Evolutionary conservation across 2,888 invertebrate species (phyloP).

Genomic region (Eurytoma adleriae): DNA sequence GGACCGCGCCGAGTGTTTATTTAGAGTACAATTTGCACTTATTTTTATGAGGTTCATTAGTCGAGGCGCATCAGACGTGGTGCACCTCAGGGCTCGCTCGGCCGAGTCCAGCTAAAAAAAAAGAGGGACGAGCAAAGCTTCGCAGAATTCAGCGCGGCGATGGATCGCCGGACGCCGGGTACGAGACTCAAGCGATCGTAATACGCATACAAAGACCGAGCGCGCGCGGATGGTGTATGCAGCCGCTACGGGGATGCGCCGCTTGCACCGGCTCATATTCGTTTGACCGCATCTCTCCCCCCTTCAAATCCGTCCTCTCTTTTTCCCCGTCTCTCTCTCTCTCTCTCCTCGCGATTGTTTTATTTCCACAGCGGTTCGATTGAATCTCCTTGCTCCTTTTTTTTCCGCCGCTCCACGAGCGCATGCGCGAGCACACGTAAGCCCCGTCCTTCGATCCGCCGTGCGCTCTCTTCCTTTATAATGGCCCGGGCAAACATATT

Average conservation of each 20-base stretch:
- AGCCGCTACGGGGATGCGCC: constrained; percentile 59
- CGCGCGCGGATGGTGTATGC: constrained; percentile 58
- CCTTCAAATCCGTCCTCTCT: constrained; percentile 16
- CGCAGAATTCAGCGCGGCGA: constrained; percentile 69
- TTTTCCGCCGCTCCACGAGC: constrained; percentile 17
- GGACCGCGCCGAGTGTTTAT: constrained; percentile 51
- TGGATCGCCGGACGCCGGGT: constrained; percentile 73
- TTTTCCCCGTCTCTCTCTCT: constrained; percentile 28
- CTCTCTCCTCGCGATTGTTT: constrained; percentile 33
- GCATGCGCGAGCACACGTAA: constrained; percentile 57
- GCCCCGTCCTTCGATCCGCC: constrained; percentile 46
- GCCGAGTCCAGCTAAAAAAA: constrained; percentile 53
- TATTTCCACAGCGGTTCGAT: constrained; percentile 47
- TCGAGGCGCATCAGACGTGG: constrained; percentile 38
- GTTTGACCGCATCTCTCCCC: constrained; percentile 46
- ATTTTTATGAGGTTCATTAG: constrained; percentile 57
- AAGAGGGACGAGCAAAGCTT: constrained; percentile 57
- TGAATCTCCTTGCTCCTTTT: constrained; percentile 53
- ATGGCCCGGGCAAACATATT: constrained; percentile 72
- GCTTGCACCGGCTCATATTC: constrained; percentile 46
- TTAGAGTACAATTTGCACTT: constrained; percentile 56
- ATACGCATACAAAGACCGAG: constrained; percentile 65
- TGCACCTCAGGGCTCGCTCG: constrained; percentile 44
- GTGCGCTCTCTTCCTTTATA: constrained; percentile 66
- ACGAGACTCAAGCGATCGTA: constrained; percentile 74